Conservation (phyloP, 2,888 invertebrate species). For the Iphiclides podalirius region DNA sequence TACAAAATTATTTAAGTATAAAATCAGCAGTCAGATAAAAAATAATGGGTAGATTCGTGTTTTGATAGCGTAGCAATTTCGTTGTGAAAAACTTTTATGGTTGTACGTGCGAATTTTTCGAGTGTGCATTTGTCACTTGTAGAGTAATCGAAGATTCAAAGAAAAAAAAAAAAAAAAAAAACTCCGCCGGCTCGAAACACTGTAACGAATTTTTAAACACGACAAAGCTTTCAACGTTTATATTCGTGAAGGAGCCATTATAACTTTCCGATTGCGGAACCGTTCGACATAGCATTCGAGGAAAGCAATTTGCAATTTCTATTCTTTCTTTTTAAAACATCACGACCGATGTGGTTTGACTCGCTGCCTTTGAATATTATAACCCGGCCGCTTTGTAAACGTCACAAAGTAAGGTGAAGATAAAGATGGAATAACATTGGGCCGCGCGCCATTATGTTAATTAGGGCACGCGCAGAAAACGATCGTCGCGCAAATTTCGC, state of each 20-base stretch:
- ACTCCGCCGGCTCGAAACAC: too few species aligned
- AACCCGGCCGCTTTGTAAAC: slow-evolving; percentile 41
- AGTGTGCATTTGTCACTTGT: too few species aligned
- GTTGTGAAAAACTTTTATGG: too few species aligned
- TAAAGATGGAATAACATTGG: slow-evolving; percentile 53
- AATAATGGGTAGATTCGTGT: too few species aligned
- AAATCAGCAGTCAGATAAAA: too few species aligned
- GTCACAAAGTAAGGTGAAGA: slow-evolving; percentile 42
- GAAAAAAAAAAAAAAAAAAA: too few species aligned
- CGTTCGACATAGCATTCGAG: slow-evolving; percentile 14
- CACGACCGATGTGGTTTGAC: slow-evolving; percentile 8
- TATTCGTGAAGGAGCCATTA: slow-evolving; percentile 15
- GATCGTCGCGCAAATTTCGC: too few species aligned
- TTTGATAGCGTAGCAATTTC: too few species aligned
- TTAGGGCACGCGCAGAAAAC: slow-evolving; percentile 41
- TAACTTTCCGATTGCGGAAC: slow-evolving; percentile 19
- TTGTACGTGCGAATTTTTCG: too few species aligned
- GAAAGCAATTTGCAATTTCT: slow-evolving; percentile 19
- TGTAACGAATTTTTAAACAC: slow-evolving; percentile 5
- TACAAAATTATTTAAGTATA: too few species aligned
- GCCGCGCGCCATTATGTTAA: slow-evolving; percentile 52
- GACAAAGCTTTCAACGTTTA: slow-evolving; percentile 14
- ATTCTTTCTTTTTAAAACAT: slow-evolving; percentile 2
- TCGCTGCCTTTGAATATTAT: slow-evolving; percentile 29
- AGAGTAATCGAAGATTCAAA: too few species aligned